Percentiles rank a stretch among this genome's conserved stretches.
These are phyloP conservation scores for Alentia gelatinosa DNA, from an alignment of 2,888 invertebrate species.

Conservation along the genomic window DNA sequence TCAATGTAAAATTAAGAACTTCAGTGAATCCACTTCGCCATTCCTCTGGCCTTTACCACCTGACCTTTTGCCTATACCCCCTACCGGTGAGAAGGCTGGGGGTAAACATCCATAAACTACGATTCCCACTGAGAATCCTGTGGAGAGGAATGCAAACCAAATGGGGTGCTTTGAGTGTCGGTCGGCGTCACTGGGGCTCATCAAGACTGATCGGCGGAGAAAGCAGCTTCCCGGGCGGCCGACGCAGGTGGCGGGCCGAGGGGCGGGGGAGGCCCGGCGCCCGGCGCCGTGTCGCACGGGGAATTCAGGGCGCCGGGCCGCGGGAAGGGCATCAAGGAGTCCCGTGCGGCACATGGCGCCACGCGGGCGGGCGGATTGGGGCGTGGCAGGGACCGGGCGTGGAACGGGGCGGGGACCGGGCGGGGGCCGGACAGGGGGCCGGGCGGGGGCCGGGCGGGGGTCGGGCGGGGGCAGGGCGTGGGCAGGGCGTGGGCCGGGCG, in stretches of 20 bases:
- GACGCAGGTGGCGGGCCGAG: neutral
- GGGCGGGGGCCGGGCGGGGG: neutral
- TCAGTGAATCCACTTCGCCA: no score
- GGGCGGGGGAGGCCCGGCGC: neutral
- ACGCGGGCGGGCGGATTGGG: neutral
- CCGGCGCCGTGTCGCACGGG: neutral
- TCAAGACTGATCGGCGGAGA: no score
- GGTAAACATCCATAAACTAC: no score
- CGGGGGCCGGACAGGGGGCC: neutral
- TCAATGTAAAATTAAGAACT: no score
- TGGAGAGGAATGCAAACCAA: no score
- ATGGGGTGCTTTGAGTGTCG: no score
- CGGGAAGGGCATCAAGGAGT: neutral
- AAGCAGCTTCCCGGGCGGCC: neutral
- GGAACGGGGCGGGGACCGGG: neutral
- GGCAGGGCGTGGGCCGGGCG: neutral
- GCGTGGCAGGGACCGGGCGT: neutral
- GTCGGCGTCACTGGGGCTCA: no score
- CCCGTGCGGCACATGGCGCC: neutral
- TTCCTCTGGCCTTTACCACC: no score
- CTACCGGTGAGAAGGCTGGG: no score
- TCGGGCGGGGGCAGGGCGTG: no score
- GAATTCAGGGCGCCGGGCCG: neutral
- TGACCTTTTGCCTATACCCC: no score
- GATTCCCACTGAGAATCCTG: no score